Percentiles rank a stretch among this genome's conserved stretches.
These are phyloP conservation scores for Odontophorus gujanensis DNA, from an alignment of 2,113 vertebrate species.

Conservation along the genomic window DNA sequence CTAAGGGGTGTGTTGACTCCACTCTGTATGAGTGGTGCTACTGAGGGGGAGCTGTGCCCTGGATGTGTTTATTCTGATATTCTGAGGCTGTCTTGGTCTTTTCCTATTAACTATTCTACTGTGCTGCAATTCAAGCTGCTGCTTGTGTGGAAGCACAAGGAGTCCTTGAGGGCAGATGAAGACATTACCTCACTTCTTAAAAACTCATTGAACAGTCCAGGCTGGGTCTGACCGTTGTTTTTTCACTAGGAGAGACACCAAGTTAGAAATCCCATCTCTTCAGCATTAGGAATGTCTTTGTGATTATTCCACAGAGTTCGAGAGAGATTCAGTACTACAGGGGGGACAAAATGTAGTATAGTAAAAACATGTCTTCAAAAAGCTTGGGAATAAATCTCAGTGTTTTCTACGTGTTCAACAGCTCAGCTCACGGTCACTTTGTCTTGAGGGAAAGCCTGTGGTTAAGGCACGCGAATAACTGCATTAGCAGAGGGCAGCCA, in stretches of 20 bases:
- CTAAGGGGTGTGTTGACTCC: rapidly evolving
- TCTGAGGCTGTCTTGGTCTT: neutral
- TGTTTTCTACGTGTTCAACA: neutral
- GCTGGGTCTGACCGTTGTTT: neutral
- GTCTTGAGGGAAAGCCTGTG: no score
- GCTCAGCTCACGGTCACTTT: neutral
- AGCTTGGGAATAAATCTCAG: neutral
- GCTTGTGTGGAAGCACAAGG: neutral
- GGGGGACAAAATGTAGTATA: neutral
- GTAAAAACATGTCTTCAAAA: neutral
- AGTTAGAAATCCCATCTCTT: neutral
- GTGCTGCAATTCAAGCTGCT: rapidly evolving
- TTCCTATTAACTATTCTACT: neutral
- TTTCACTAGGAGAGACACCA: neutral
- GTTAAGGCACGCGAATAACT: rapidly evolving
- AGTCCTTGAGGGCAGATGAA: neutral
- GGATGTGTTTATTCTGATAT: neutral
- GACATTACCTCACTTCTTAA: neutral
- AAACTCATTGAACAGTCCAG: neutral
- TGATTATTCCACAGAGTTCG: neutral
- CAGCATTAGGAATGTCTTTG: neutral
- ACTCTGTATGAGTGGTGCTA: rapidly evolving
- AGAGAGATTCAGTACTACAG: rapidly evolving
- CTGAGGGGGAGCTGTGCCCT: neutral
- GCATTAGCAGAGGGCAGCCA: rapidly evolving